These are phyloP conservation scores for Epinotia nisella DNA, from an alignment of 2,888 invertebrate genomes.

Conservation along the genomic window DNA sequence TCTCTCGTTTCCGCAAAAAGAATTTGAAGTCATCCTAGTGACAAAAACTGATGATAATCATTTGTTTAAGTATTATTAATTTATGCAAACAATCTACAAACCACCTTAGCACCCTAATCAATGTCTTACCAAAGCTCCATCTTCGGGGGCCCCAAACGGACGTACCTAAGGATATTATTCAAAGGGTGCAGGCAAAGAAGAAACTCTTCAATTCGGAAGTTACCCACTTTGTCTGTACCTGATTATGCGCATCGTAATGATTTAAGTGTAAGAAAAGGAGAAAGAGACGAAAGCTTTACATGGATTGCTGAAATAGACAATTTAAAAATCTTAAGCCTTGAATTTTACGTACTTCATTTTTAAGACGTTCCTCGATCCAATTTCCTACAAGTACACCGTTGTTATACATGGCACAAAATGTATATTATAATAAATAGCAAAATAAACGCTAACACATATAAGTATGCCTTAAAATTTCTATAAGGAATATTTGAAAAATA, in stretches of 20 bases:
- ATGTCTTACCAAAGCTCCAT: no score
- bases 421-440: not conserved
- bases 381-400: slow-evolving; percentile 69
- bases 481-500: not conserved
- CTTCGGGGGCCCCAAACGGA: no score
- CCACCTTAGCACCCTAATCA: no score
- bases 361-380: slow-evolving; percentile 76
- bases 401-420: slow-evolving; percentile 3
- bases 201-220: not conserved
- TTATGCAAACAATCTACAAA: no score
- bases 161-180: no score
- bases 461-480: not conserved
- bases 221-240: not conserved
- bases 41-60: not conserved
- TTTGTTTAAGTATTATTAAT: not conserved
- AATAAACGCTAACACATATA: not conserved
- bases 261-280: not conserved
- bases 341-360: slow-evolving; percentile 67
- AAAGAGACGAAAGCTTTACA: not conserved
- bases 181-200: not conserved
- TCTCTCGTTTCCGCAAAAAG: slow-evolving; percentile 76
- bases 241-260: not conserved
- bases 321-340: not conserved
- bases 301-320: not conserved
- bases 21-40: slow-evolving; percentile 76